phyloP scores from a whole-genome alignment of 2,113 vertebrate species.

The Romanogobio albipinnatus region DNA sequence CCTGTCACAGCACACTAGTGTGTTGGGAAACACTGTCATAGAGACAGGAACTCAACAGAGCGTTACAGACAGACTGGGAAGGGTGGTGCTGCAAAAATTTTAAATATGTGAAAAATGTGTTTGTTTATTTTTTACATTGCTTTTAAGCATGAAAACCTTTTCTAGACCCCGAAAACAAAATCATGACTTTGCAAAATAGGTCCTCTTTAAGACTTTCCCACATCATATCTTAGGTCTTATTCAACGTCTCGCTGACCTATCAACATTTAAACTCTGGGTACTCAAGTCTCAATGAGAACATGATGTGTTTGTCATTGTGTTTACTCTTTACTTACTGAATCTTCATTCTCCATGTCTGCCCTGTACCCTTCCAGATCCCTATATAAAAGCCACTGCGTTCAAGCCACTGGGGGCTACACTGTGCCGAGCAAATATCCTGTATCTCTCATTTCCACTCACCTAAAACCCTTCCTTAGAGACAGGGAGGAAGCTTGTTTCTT shows the following conservation, averaged over 20 bases:
- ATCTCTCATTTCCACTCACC: constrained; percentile 39
- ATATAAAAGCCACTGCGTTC: not conserved
- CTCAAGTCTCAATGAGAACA: constrained; percentile 8
- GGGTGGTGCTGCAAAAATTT: too few species aligned
- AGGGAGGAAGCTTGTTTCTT: constrained; percentile 17
- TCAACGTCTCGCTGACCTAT: not conserved
- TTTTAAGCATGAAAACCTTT: too few species aligned
- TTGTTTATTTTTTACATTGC: too few species aligned
- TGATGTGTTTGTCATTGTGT: constrained; percentile 10
- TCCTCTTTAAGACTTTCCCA: too few species aligned
- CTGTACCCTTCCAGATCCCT: not conserved
- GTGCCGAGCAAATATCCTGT: constrained; percentile 28
- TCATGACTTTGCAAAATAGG: too few species aligned
- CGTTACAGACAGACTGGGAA: too few species aligned
- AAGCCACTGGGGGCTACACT: constrained; percentile 12
- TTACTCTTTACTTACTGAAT: constrained; percentile 10
- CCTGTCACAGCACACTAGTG: too few species aligned
- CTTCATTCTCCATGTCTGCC: constrained; percentile 3
- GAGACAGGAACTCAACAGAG: too few species aligned
- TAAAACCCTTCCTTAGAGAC: constrained; percentile 38
- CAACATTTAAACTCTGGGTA: not conserved
- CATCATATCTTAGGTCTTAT: not conserved
- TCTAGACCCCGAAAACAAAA: too few species aligned
- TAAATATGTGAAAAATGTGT: too few species aligned
- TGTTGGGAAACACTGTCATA: too few species aligned